Conservation (phyloP, 35 echinoderm and acorn worm genomes). For the Ophiothrix spiculata region DNA sequence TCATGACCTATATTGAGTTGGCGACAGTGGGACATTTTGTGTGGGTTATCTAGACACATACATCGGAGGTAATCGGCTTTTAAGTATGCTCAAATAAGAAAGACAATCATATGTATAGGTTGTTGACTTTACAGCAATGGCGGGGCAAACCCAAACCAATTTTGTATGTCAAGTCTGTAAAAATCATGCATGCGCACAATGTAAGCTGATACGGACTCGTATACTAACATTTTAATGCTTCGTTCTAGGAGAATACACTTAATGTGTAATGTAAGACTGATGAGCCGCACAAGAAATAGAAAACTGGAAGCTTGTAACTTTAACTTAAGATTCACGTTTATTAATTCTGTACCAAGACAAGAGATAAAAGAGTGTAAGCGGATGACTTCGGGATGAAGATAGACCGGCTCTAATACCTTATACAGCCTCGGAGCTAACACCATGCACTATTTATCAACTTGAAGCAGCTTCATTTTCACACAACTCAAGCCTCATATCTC, state of each 20-base stretch:
- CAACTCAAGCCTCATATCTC: slow-evolving; percentile 2
- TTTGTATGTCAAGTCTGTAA: not conserved
- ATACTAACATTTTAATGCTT: slow-evolving; percentile 12
- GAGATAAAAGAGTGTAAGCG: not conserved
- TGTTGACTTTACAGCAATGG: slow-evolving; percentile 3
- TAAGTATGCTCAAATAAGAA: not conserved
- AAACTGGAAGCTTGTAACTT: slow-evolving; percentile 6
- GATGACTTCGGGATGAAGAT: not conserved
- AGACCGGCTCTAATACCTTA: not conserved
- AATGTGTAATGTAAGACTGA: not conserved
- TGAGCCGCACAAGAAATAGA: not conserved
- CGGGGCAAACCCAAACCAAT: slow-evolving; percentile 11
- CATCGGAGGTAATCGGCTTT: not conserved
- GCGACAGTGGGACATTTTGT: not conserved
- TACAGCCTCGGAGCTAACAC: not conserved
- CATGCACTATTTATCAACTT: slow-evolving; percentile 16
- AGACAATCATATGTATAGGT: not conserved
- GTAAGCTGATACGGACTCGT: not conserved
- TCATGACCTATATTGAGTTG: not conserved
- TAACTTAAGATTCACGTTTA: slow-evolving; percentile 6
- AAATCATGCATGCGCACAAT: slow-evolving; percentile 6
- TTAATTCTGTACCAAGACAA: not conserved
- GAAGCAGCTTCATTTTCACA: slow-evolving; percentile 7
- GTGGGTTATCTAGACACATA: not conserved
- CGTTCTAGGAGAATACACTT: not conserved